Conservation (phyloP, 2,113 vertebrate genomes). For the Brachionichthys hirsutus region DNA sequence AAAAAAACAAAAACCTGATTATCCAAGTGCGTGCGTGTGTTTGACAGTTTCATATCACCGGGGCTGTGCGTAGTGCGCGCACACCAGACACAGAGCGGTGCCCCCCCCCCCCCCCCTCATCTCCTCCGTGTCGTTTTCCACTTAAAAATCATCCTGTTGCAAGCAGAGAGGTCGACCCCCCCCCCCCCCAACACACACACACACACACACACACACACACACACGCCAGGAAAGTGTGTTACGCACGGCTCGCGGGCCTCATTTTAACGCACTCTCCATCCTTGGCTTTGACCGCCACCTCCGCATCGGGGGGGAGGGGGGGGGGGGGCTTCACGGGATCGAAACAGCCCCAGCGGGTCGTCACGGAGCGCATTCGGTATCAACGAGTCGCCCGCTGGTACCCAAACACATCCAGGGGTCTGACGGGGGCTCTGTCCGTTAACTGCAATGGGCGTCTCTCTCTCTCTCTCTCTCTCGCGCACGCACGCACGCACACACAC, state of each 20-base stretch:
- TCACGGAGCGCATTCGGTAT: conserved; percentile 32
- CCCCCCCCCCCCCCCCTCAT: background rate
- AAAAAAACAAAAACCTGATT: background rate
- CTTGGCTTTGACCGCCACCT: background rate
- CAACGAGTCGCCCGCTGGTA: conserved; percentile 47
- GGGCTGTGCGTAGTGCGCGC: conserved; percentile 57
- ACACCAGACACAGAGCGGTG: conserved; percentile 63
- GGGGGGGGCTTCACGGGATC: conserved; percentile 48
- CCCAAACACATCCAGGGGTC: conserved; percentile 48
- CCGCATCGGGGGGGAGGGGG: background rate
- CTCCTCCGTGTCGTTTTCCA: background rate
- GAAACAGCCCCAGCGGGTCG: conserved; percentile 29
- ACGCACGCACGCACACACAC: background rate
- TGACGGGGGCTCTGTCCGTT: conserved; percentile 30
- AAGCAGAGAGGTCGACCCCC: conserved; percentile 43
- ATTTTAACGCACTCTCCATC: background rate
- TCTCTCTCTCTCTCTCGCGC: background rate
- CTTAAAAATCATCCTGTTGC: conserved; percentile 69
- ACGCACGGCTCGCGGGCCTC: too few species aligned
- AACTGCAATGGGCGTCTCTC: conserved; percentile 57
- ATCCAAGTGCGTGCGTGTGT: conserved; percentile 7
- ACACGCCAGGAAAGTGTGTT: background rate
- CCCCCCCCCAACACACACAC: too few species aligned
- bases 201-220: too few species aligned
- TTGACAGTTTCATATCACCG: conserved; percentile 48